These are phyloP conservation scores for Nerophis ophidion DNA, from an alignment of 2,113 vertebrate species.

Conservation along the genomic window DNA sequence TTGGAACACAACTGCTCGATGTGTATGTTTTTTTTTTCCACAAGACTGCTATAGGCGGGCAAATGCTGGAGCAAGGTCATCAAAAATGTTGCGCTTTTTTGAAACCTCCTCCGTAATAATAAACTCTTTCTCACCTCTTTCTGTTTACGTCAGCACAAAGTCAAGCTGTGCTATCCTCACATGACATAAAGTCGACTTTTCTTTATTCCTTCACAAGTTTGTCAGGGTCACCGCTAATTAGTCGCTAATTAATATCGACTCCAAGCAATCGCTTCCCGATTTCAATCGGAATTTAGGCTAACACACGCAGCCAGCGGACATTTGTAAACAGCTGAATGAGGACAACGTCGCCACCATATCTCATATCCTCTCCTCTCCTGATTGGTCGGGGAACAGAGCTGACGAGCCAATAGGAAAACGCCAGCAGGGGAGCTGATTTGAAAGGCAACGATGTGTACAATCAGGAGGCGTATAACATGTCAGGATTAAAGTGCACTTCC, in stretches of 20 bases:
- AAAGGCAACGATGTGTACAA: neutral
- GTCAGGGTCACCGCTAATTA: conserved; percentile 33
- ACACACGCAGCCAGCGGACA: conserved; percentile 19
- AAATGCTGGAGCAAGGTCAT: conserved; percentile 47
- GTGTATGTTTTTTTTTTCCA: too few relatives aligned
- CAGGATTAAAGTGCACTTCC: too few relatives aligned
- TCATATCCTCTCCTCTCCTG: conserved; percentile 9
- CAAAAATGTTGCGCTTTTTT: conserved; percentile 48
- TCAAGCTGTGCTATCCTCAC: conserved; percentile 39
- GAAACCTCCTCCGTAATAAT: conserved; percentile 48
- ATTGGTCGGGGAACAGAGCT: conserved; percentile 24
- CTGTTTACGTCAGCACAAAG: conserved; percentile 21
- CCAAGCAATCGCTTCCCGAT: conserved; percentile 20
- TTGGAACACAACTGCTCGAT: too few relatives aligned
- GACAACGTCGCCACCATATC: conserved; percentile 6
- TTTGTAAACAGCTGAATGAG: conserved; percentile 36
- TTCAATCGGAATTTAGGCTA: conserved; percentile 35
- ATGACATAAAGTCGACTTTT: conserved; percentile 12
- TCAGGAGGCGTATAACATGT: too few relatives aligned
- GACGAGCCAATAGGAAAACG: conserved; percentile 20
- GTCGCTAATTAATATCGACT: conserved; percentile 47
- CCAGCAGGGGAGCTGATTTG: neutral
- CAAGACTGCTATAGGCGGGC: too few relatives aligned
- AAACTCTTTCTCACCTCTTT: conserved; percentile 16
- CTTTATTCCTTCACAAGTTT: neutral